Evolutionary conservation across 1,140 invertebrate genomes (phyloP).

Genomic region (Lasioglossum baleicum): DNA sequence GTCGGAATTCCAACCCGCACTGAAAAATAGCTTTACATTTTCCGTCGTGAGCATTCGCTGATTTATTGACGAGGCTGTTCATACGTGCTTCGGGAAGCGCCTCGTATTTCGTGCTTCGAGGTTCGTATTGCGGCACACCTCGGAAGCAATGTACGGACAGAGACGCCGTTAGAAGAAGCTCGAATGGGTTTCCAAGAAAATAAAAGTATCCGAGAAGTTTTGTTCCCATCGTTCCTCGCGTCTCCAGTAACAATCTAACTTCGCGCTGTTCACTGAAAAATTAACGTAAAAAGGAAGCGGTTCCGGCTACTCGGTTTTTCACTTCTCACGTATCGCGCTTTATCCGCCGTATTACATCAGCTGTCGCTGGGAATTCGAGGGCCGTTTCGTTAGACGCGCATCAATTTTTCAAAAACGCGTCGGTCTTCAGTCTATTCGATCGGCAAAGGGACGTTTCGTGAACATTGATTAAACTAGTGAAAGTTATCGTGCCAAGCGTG

Average conservation of each 20-base stretch:
- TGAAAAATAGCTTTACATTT: too few relatives aligned
- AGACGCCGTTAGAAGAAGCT: not conserved
- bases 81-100: constrained; percentile 31
- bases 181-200: constrained; percentile 16
- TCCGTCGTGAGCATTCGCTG: too few relatives aligned
- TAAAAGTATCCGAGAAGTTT: constrained; percentile 12
- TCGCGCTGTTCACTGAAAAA: constrained; percentile 31
- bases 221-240: constrained; percentile 17
- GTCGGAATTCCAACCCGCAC: too few relatives aligned
- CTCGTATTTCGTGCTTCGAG: constrained; percentile 8
- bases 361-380: not conserved
- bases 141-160: not conserved
- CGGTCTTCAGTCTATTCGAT: too few relatives aligned
- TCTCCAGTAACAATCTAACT: constrained; percentile 27
- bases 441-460: too few relatives aligned
- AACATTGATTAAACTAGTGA: too few relatives aligned
- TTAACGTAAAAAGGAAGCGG: constrained; percentile 19
- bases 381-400: too few relatives aligned
- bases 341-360: not conserved
- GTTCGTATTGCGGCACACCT: not conserved
- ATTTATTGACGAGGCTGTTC: not conserved
- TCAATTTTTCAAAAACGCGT: too few relatives aligned
- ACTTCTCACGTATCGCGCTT: not conserved
- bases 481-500: too few relatives aligned
- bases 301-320: not conserved